Evolutionary conservation across 1,140 invertebrate species (phyloP).

Genomic region (Eupeodes corollae): DNA sequence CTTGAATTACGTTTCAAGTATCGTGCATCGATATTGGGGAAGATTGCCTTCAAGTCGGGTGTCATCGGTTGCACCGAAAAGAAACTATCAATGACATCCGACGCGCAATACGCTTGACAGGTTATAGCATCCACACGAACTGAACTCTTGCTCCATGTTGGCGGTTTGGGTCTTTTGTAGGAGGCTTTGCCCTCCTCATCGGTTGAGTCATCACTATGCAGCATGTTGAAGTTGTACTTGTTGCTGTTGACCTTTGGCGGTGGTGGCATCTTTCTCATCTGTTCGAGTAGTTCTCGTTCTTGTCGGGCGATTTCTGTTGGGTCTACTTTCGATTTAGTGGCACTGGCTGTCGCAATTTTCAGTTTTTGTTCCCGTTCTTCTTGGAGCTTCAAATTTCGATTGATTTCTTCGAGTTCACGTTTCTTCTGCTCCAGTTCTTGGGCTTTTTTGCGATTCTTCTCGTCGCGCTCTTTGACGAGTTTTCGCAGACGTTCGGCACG

Average conservation of each 20-base stretch:
- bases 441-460: conserved; percentile 39
- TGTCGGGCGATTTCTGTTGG: conserved; percentile 17
- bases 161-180: conserved; percentile 39
- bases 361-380: conserved; percentile 30
- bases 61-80: conserved; percentile 51
- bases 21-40: conserved; percentile 49
- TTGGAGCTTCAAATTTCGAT: conserved; percentile 38
- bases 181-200: conserved; percentile 42
- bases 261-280: conserved; percentile 24
- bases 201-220: conserved; percentile 43
- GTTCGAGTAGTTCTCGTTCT: conserved; percentile 24
- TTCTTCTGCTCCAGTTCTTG: conserved; percentile 41
- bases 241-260: conserved; percentile 21
- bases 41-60: conserved; percentile 53
- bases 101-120: conserved; percentile 23
- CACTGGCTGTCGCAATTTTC: conserved; percentile 30
- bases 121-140: conserved; percentile 18
- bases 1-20: conserved; percentile 57
- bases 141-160: conserved; percentile 42
- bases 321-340: conserved; percentile 29
- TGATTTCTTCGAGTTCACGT: conserved; percentile 41
- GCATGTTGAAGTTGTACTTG: conserved; percentile 38
- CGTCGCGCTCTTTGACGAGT: conserved; percentile 44
- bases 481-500: conserved; percentile 39
- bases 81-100: conserved; percentile 41